phyloP scores from a whole-genome alignment of 2,888 invertebrate genomes.

The Cephonodes hylas region DNA sequence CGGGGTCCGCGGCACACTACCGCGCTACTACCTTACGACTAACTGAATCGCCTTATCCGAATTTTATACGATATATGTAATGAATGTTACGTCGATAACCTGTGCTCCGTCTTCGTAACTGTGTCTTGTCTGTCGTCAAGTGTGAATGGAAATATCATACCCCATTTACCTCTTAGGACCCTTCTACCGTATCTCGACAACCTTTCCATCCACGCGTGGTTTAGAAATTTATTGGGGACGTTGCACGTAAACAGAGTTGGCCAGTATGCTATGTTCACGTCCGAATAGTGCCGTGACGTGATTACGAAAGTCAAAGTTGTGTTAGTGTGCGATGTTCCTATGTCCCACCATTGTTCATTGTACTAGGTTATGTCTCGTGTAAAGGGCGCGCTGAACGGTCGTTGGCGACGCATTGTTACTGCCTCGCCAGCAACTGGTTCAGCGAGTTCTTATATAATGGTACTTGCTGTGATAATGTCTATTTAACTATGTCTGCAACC shows the following conservation, averaged over 20 bases:
- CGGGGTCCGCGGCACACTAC: conserved; percentile 16
- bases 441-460: not conserved
- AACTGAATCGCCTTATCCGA: conserved; percentile 55
- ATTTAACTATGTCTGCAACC: not conserved
- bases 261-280: not conserved
- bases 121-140: conserved; percentile 22
- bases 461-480: conserved; percentile 8
- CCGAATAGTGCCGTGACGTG: not conserved
- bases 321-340: not conserved
- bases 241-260: not conserved
- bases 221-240: not conserved
- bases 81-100: conserved; percentile 43
- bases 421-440: not conserved
- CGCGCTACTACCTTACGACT: conserved; percentile 14
- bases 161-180: not conserved
- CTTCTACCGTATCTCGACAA: not conserved
- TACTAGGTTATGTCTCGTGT: not conserved
- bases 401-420: not conserved
- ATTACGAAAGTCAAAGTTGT: not conserved
- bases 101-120: conserved; percentile 27
- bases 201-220: not conserved
- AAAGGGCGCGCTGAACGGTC: not conserved
- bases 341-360: conserved; percentile 6
- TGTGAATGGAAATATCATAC: conserved; percentile 19
- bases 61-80: conserved; percentile 50